Base-by-base conservation (phyloP, 2,797 vertebrate species). In the Uromys caudimaculatus region DNA sequence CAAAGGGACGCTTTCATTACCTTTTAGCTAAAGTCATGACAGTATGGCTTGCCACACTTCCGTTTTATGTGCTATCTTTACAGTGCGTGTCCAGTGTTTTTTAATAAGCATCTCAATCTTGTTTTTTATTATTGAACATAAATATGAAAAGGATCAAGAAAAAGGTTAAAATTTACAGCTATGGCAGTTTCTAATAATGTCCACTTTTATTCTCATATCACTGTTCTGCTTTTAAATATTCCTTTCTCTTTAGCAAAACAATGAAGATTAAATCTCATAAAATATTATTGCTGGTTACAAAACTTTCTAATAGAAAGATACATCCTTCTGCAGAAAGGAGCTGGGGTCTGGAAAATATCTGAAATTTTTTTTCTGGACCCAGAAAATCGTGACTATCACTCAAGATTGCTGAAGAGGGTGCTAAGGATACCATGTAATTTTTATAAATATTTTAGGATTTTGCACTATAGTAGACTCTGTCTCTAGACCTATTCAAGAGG, bases 271-370 rank as follows among this genome's bases (percentile, higher is more conserved):
- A 73, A 69, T 75, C 5, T 1, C 24, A 58, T 56, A 89, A 92
- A 90, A 92, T 95, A 76, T 62, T 83, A n/a, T 75, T 38, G 24
- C 77, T 87, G 23, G 50, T 88, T 64, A 90, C 23, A 79, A 84
- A 78, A n/a, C n/a, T 90, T 56, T 10, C 27, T 79, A 3, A 73
- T 17, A 29, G 38, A 75, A 32, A 71, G 17, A 77, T 17, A 87
- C 77, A 87, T 87, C 32, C 10, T 89, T 21, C 35, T 35, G n/a
- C 0, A 71, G 44, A 85, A 83, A 60, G 67, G 19, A 67, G 8
- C 29, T 78, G n/a, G 35, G 24, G 4, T 16, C 87, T 83, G 12
- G 54, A 60, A 86, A 91, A 78, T 44, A 41, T 7, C 58, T 47
- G 16, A 27, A 50, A 71, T 71, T 91, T 88, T 29, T 52, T 91